These are phyloP conservation scores for Psittacula echo DNA, from an alignment of 2,797 vertebrate species.

Conservation along the genomic window DNA sequence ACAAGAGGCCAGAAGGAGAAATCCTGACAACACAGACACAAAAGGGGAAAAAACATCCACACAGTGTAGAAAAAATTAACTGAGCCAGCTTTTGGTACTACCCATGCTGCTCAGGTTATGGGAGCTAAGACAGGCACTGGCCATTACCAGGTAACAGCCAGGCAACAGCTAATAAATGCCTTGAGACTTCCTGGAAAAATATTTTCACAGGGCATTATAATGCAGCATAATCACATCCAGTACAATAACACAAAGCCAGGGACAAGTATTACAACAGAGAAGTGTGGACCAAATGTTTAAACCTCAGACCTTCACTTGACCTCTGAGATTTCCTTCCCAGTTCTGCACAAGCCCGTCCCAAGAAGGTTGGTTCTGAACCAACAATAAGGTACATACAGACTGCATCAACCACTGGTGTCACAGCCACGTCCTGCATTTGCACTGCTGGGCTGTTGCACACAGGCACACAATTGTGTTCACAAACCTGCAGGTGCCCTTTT, in stretches of 20 bases:
- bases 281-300: background rate
- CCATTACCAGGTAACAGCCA: background rate
- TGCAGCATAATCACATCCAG: background rate
- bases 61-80: background rate
- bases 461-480: background rate
- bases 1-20: background rate
- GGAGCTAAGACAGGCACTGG: background rate
- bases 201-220: background rate
- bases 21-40: background rate
- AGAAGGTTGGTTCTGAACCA: background rate
- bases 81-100: background rate
- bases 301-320: background rate
- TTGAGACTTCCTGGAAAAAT: background rate
- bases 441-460: background rate
- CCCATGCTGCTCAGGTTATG: background rate
- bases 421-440: background rate
- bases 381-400: background rate
- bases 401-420: background rate
- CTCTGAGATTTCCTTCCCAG: background rate
- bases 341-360: background rate
- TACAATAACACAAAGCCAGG: background rate
- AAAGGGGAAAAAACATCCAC: background rate
- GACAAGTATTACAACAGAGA: background rate
- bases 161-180: background rate
- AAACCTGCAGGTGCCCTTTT: background rate